A percentile compares a stretch with the other conserved stretches of the same genome.
phyloP scores from a whole-genome alignment of 2,888 invertebrate species.

The Apodemia mormo region DNA sequence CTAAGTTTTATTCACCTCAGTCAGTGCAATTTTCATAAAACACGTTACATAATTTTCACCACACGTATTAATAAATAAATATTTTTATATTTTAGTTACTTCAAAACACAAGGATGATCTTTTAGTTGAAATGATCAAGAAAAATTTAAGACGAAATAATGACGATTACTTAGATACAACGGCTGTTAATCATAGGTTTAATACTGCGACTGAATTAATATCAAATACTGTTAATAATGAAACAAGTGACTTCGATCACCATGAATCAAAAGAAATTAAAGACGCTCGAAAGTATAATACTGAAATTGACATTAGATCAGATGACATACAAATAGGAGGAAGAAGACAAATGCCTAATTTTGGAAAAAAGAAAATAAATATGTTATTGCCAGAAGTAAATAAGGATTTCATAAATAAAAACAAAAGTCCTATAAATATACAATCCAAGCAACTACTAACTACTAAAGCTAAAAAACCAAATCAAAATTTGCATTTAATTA shows the following conservation, averaged over 20 bases:
- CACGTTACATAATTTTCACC: no score
- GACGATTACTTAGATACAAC: constrained; percentile 50
- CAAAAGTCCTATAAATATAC: background rate
- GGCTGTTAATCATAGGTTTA: background rate
- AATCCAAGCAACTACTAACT: background rate
- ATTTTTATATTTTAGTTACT: no score
- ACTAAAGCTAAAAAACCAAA: background rate
- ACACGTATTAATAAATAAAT: no score
- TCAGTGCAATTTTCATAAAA: no score
- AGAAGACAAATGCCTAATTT: constrained; percentile 1
- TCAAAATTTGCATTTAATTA: background rate
- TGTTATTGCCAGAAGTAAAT: background rate
- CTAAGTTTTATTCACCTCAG: no score
- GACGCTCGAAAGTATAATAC: background rate
- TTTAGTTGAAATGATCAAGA: constrained; percentile 46
- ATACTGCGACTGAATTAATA: background rate
- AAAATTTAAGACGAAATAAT: constrained; percentile 50
- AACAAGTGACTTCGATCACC: background rate
- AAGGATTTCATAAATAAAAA: background rate
- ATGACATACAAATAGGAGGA: background rate
- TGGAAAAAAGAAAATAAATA: background rate
- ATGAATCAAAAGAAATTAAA: background rate
- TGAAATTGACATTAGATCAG: background rate
- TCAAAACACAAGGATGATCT: constrained; percentile 23
- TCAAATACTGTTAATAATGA: background rate